phyloP scores from a whole-genome alignment of 2,888 invertebrate species.

The Cantharis nigra region DNA sequence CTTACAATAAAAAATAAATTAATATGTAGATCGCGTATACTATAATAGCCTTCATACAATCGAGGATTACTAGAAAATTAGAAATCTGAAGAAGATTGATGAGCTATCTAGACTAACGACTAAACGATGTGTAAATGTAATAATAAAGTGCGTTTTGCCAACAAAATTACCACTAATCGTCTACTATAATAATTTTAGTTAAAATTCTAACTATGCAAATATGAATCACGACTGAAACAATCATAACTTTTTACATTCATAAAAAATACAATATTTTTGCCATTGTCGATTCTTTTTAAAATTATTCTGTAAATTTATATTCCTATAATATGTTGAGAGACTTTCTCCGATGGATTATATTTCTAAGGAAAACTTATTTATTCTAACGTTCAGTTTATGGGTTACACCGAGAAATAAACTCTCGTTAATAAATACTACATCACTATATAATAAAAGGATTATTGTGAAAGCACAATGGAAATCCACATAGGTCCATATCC shows the following conservation, averaged over 20 bases:
- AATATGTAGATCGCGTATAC: neutral
- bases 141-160: neutral
- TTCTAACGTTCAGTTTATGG: neutral
- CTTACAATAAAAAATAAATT: neutral
- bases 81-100: neutral
- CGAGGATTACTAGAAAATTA: neutral
- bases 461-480: neutral
- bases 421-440: neutral
- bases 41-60: neutral
- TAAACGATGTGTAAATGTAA: neutral
- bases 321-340: neutral
- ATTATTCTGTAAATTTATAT: neutral
- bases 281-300: too few species aligned
- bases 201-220: neutral
- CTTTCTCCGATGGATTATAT: neutral
- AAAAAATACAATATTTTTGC: too few species aligned
- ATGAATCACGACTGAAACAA: neutral
- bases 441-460: neutral
- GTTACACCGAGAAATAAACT: neutral
- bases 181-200: too few species aligned
- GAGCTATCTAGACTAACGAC: neutral
- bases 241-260: too few species aligned
- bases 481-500: too few species aligned
- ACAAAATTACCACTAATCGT: neutral
- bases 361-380: neutral